Percentiles rank a stretch among this genome's conserved stretches.
These are phyloP conservation scores for Neuroterus valhalla DNA, from an alignment of 1,140 invertebrate species.

Conservation along the genomic window DNA sequence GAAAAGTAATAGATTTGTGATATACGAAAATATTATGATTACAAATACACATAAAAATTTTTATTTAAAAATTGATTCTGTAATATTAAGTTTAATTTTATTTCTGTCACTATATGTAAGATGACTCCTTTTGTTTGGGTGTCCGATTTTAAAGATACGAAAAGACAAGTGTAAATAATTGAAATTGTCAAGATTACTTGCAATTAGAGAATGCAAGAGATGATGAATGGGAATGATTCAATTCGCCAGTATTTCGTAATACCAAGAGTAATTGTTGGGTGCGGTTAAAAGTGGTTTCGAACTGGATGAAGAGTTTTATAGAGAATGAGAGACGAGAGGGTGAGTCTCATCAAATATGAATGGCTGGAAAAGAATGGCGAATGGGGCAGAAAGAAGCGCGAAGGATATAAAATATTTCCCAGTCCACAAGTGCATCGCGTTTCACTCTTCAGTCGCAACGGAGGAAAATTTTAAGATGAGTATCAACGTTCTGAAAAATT, in stretches of 20 bases:
- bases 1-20: no score
- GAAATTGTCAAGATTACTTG: no score
- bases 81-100: no score
- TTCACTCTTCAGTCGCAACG: constrained; percentile 33
- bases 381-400: constrained; percentile 42
- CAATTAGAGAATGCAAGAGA: neutral
- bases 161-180: no score
- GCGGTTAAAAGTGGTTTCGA: constrained; percentile 27
- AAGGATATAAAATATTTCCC: constrained; percentile 61
- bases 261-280: neutral
- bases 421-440: constrained; percentile 54
- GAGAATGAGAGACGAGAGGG: constrained; percentile 37
- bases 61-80: no score
- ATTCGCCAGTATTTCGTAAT: constrained; percentile 40
- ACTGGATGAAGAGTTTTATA: constrained; percentile 33
- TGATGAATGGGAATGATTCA: constrained; percentile 42
- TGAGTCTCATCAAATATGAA: constrained; percentile 62
- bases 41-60: no score
- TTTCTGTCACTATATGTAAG: no score
- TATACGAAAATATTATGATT: no score
- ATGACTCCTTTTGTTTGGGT: no score
- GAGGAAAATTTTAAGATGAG: constrained; percentile 45
- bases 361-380: constrained; percentile 53
- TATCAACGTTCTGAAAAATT: constrained; percentile 51
- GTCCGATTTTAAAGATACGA: no score